Evolutionary conservation across 2,888 invertebrate species (phyloP).

Genomic region (Alcis repandata): DNA sequence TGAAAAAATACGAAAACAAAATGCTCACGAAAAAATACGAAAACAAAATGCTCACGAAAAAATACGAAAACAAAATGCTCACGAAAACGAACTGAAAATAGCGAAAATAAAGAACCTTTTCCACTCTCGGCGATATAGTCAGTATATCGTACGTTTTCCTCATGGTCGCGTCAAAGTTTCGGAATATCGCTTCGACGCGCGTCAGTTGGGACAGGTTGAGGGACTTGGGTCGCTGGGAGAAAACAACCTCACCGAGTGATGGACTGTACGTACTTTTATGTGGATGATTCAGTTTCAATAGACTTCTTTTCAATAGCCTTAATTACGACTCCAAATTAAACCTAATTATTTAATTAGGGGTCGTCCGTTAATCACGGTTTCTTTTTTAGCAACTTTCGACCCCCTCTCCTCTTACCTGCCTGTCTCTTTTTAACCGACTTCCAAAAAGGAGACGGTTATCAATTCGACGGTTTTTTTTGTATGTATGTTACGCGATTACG

Average conservation of each 20-base stretch:
- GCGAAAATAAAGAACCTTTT: conserved; percentile 72
- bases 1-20: conserved; percentile 6
- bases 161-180: conserved; percentile 77
- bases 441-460: no score
- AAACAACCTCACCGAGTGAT: conserved; percentile 59
- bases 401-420: no score
- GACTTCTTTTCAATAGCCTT: no score
- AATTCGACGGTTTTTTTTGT: no score
- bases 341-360: no score
- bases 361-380: no score
- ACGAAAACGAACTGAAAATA: conserved; percentile 48
- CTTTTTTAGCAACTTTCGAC: no score
- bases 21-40: conserved; percentile 1
- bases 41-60: conserved; percentile 7
- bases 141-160: conserved; percentile 77
- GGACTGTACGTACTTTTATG: conserved; percentile 36
- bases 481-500: no score
- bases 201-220: conserved; percentile 83
- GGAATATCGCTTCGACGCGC: conserved; percentile 78
- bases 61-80: conserved; percentile 43
- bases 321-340: no score
- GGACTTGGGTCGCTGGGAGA: conserved; percentile 76
- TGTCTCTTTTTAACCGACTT: no score
- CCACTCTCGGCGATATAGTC: conserved; percentile 75
- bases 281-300: conserved; percentile 12